A percentile compares a stretch with the other conserved stretches of the same genome.
Conservation (phyloP, 1,140 invertebrate genomes). For the Arctopsyche grandis region DNA sequence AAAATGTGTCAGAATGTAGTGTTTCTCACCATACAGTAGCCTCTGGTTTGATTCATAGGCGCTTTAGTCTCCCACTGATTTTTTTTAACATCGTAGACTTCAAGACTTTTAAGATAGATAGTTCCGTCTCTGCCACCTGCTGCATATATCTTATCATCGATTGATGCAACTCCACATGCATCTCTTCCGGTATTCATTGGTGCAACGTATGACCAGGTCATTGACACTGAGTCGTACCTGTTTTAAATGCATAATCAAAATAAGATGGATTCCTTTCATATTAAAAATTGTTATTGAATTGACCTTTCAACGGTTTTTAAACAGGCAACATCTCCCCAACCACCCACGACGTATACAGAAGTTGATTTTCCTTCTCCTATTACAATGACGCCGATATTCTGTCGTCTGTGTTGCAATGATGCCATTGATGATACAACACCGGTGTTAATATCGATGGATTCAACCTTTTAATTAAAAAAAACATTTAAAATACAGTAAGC, state of each 20-base stretch:
- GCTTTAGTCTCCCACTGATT: neutral
- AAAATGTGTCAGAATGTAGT: neutral
- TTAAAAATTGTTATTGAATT: neutral
- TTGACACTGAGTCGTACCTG: neutral
- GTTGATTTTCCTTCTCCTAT: neutral
- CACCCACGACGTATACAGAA: neutral
- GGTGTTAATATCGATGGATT: neutral
- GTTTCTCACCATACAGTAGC: neutral
- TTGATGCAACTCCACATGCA: neutral
- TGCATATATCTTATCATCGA: neutral
- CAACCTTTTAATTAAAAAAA: neutral
- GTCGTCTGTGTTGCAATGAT: neutral
- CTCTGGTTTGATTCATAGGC: neutral
- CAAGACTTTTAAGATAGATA: neutral
- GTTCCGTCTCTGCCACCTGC: neutral
- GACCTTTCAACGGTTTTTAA: neutral
- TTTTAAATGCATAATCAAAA: too few species aligned
- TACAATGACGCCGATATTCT: neutral
- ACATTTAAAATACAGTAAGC: neutral
- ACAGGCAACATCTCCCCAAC: too few species aligned
- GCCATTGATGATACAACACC: neutral
- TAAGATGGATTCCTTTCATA: too few species aligned
- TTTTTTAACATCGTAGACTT: neutral
- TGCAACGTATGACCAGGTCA: neutral
- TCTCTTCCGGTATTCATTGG: neutral